These are phyloP conservation scores for Riparia riparia DNA, from an alignment of 2,113 vertebrate species.

Conservation along the genomic window DNA sequence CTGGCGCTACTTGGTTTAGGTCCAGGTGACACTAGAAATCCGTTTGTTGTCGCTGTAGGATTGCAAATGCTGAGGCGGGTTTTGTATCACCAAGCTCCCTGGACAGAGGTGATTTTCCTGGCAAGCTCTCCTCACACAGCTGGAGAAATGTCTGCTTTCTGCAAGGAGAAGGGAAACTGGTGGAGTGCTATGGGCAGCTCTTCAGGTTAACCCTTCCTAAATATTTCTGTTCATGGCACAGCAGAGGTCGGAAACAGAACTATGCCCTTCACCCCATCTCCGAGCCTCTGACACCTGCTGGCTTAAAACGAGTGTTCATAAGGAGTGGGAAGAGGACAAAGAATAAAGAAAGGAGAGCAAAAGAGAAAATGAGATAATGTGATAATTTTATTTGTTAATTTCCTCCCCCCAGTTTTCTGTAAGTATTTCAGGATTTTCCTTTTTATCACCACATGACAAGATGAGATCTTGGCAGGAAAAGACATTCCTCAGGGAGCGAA, in stretches of 20 bases:
- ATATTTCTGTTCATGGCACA: background rate
- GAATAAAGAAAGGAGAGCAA: background rate
- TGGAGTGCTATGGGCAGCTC: background rate
- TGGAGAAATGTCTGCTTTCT: background rate
- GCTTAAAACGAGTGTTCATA: background rate
- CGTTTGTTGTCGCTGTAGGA: background rate
- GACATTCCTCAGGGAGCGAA: background rate
- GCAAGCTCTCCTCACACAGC: background rate
- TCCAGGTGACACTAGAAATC: background rate
- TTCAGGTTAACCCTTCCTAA: background rate
- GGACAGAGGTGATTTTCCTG: background rate
- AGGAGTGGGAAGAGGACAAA: background rate
- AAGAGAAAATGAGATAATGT: background rate
- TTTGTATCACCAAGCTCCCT: background rate
- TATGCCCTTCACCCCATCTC: background rate
- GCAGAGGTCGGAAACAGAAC: background rate
- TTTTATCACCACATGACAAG: background rate
- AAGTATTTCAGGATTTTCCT: background rate
- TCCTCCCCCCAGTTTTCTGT: background rate
- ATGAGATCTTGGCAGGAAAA: background rate
- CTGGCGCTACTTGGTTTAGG: background rate
- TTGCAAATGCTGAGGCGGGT: background rate
- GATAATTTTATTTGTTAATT: background rate
- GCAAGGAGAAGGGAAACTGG: background rate
- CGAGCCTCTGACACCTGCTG: background rate